phyloP scores from a whole-genome alignment of 2,797 vertebrate genomes.

The Lemur catta region DNA sequence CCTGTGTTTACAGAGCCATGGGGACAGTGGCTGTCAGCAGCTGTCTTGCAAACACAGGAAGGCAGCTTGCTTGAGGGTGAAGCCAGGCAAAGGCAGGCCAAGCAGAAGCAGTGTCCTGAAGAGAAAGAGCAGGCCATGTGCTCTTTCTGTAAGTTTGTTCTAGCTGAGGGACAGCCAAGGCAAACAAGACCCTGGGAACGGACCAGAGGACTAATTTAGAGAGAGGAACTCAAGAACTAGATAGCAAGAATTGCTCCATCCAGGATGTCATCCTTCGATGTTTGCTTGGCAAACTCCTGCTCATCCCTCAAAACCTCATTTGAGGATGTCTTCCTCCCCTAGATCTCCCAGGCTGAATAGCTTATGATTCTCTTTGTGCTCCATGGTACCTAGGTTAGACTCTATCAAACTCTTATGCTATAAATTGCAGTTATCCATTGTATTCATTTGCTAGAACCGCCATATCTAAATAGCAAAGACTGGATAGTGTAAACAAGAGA shows the following conservation, averaged over 20 bases:
- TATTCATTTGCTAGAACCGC: not conserved
- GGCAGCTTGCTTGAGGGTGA: not conserved
- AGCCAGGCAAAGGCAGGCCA: not conserved
- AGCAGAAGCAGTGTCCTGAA: not conserved
- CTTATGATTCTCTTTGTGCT: not conserved
- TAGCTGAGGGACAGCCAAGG: not conserved
- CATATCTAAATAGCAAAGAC: not conserved
- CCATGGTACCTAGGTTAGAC: not conserved
- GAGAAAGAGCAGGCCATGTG: not conserved
- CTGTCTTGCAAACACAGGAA: not conserved
- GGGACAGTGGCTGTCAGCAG: not conserved
- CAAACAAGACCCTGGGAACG: not conserved
- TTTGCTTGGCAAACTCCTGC: not conserved
- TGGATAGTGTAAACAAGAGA: not conserved
- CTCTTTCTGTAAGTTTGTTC: not conserved
- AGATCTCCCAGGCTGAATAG: not conserved
- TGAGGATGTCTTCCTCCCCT: not conserved
- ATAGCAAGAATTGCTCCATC: not conserved
- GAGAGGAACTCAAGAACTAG: not conserved
- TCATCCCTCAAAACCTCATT: not conserved
- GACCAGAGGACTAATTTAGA: not conserved
- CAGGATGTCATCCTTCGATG: not conserved
- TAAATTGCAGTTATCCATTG: not conserved
- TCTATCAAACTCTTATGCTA: not conserved
- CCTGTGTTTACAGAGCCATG: not conserved